A percentile compares a stretch with the other conserved stretches of the same genome.
These are phyloP conservation scores for Phrynocephalus forsythii DNA, from an alignment of 2,797 vertebrate species.

Conservation along the genomic window DNA sequence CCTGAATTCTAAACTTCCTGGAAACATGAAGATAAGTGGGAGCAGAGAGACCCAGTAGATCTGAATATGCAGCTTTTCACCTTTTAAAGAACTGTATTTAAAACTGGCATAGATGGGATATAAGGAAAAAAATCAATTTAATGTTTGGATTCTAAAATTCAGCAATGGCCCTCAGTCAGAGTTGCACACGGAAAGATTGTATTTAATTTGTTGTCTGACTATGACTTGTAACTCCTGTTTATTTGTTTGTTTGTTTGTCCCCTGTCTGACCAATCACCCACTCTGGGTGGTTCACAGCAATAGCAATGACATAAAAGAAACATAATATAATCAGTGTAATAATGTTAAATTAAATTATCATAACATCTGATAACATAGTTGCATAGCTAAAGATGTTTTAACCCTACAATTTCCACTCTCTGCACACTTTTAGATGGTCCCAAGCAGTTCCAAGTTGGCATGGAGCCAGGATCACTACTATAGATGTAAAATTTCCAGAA, in stretches of 20 bases:
- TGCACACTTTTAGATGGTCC: too few relatives aligned
- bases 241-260: not conserved
- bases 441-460: too few relatives aligned
- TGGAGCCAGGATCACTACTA: too few relatives aligned
- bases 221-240: not conserved
- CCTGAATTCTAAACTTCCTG: conserved; percentile 75
- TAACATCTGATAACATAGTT: too few relatives aligned
- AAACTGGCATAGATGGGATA: conserved; percentile 54
- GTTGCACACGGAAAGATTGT: not conserved
- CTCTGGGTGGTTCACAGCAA: too few relatives aligned
- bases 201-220: conserved; percentile 26
- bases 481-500: too few relatives aligned
- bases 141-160: conserved; percentile 8
- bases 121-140: conserved; percentile 44
- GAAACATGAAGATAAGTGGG: conserved; percentile 73
- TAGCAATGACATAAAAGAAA: too few relatives aligned
- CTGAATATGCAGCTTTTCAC: conserved; percentile 48
- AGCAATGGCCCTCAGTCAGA: conserved; percentile 12
- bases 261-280: too few relatives aligned
- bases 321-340: too few relatives aligned
- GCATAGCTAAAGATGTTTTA: too few relatives aligned
- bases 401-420: too few relatives aligned
- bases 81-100: conserved; percentile 65
- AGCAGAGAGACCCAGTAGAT: conserved; percentile 53
- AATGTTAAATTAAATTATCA: too few relatives aligned